Evolutionary conservation across 2,797 vertebrate species (phyloP).

Genomic region (Chelmon rostratus): DNA sequence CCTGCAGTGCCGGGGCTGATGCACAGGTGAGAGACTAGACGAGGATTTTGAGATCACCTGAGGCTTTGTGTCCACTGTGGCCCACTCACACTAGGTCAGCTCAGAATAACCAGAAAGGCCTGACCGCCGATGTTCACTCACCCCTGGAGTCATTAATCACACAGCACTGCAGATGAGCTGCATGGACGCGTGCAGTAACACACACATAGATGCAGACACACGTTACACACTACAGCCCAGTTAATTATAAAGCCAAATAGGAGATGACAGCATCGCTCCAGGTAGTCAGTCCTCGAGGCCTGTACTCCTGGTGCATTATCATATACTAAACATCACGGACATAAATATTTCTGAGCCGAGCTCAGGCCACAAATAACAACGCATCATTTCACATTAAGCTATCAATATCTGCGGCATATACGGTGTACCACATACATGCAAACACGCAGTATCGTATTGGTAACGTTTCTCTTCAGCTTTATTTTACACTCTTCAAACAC

Average conservation of each 20-base stretch:
- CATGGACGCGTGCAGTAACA: slow-evolving; percentile 34
- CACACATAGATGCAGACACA: slow-evolving; percentile 24
- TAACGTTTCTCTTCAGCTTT: slow-evolving; percentile 49
- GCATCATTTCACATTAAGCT: slow-evolving; percentile 66
- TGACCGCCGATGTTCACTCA: slow-evolving; percentile 68
- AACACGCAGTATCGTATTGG: slow-evolving; percentile 3
- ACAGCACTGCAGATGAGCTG: slow-evolving; percentile 60
- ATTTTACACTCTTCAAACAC: slow-evolving; percentile 56
- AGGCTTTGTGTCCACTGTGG: slow-evolving; percentile 71
- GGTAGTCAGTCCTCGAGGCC: slow-evolving; percentile 72
- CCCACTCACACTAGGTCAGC: slow-evolving; percentile 75
- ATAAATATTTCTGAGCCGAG: slow-evolving; percentile 53
- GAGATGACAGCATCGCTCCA: slow-evolving; percentile 76
- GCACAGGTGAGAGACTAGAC: slow-evolving; percentile 75
- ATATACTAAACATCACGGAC: slow-evolving; percentile 56
- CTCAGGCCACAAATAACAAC: slow-evolving; percentile 61
- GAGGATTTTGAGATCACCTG: slow-evolving; percentile 72
- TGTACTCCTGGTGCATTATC: slow-evolving; percentile 60
- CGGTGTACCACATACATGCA: slow-evolving; percentile 17
- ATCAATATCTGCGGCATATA: slow-evolving; percentile 39
- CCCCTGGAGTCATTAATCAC: slow-evolving; percentile 81
- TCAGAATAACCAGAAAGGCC: slow-evolving; percentile 79
- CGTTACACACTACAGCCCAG: slow-evolving; percentile 21
- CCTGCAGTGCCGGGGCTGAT: slow-evolving; percentile 58
- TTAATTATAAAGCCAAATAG: slow-evolving; percentile 77